phyloP scores from a whole-genome alignment of 2,797 vertebrate species.

The Ispidina picta region DNA sequence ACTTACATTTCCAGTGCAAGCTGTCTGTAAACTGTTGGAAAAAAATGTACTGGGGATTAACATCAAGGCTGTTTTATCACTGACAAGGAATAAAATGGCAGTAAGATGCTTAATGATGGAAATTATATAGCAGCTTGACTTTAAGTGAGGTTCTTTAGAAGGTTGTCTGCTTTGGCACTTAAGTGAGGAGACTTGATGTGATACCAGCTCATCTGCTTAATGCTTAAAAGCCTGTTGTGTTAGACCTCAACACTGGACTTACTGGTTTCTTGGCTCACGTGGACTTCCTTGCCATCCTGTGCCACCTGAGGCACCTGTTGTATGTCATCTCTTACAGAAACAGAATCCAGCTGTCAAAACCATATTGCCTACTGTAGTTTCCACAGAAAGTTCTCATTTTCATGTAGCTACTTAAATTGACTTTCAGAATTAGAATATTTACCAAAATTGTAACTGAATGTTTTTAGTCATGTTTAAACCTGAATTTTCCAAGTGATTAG shows the following conservation, averaged over 20 bases:
- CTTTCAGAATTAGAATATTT: background rate
- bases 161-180: background rate
- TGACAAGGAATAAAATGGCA: background rate
- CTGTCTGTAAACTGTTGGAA: background rate
- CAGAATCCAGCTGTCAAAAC: background rate
- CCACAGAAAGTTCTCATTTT: background rate
- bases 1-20: background rate
- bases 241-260: background rate
- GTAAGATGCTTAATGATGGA: background rate
- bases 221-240: background rate
- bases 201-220: background rate
- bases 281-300: background rate
- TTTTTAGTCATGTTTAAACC: background rate
- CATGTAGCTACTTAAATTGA: background rate
- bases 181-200: background rate
- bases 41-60: background rate
- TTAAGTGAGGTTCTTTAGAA: background rate
- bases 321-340: background rate
- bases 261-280: fast-evolving
- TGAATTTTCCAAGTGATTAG: background rate
- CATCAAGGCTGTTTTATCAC: background rate
- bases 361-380: background rate
- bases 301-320: background rate
- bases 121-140: background rate
- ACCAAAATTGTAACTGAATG: background rate